These are phyloP conservation scores for Ptyas mucosa DNA, from an alignment of 2,113 vertebrate genomes.

Conservation along the genomic window DNA sequence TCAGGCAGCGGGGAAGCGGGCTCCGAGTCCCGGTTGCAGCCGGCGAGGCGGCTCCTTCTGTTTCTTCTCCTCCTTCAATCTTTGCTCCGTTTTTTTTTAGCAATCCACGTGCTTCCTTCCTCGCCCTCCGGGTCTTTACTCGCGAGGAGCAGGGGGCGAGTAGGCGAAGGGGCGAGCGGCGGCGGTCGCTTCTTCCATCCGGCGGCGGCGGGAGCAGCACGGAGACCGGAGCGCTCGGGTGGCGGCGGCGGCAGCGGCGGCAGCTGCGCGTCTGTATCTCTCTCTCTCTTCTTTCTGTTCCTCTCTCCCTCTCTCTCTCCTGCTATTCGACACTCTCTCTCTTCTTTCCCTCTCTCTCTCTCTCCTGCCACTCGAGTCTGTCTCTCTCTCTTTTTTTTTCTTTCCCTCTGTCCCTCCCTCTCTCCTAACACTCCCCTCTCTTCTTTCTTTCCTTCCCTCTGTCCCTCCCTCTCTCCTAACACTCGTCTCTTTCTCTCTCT, in stretches of 20 bases:
- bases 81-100: not conserved
- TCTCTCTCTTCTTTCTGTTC: not conserved
- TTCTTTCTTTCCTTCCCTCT: no score
- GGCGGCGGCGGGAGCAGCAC: not conserved
- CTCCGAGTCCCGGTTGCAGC: not conserved
- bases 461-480: no score
- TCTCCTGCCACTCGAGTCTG: slow-evolving; percentile 31
- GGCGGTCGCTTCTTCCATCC: not conserved
- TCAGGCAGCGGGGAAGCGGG: not conserved
- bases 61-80: rapidly evolving
- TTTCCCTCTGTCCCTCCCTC: slow-evolving; percentile 22
- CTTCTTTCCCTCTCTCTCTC: slow-evolving; percentile 7
- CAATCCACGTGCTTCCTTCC: not conserved
- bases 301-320: slow-evolving; percentile 18
- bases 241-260: not conserved
- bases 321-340: not conserved
- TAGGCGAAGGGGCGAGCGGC: no score
- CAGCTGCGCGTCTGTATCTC: not conserved
- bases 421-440: not conserved
- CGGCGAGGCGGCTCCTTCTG: not conserved
- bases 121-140: not conserved
- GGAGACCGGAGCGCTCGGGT: not conserved
- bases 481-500: no score
- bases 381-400: slow-evolving; percentile 31
- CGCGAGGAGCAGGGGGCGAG: not conserved